Base-by-base conservation (phyloP, 2,888 invertebrate species). In the Trichogramma evanescens region DNA sequence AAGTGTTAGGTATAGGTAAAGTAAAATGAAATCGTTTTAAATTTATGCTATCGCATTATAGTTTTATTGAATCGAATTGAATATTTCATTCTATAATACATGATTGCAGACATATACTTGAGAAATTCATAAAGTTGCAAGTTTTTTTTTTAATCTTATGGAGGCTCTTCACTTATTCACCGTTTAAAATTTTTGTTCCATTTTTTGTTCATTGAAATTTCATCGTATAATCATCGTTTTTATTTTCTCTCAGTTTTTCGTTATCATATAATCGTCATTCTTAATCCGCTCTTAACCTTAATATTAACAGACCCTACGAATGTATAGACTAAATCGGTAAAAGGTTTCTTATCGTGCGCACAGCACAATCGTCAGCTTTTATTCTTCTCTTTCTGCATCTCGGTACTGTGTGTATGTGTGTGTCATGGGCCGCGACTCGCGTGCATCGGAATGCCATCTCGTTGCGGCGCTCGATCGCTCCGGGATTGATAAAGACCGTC, bases 91-190 rank as follows among this genome's bases (percentile, higher is more conserved):
- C 71, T 74, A 74, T 74, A 69, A 72, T 73, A 74, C 73, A 74
- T 71, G 72, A 75, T 74, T 72, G 74, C 70, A 71, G 73, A 74
- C 74, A 75, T 75, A 74, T 73, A 72, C 67, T 26, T 72, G 72
- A 73, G 71, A 73, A 73, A 72, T 71, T 70, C 64, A 66, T 73
- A 69, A 72, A 74, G 66, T 70, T 72, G 74, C 67, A 70, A 73
- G 70, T 71, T 72, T 73, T 69, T 66, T 68, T 71, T 69, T 72
- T n/a, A n/a, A 73, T 70, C 71, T 66, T 70, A 73, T 70, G 68
- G 71, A 10, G 70, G 71, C 72, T 72, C 69, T 69, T 70, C 71
- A 26, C 26, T 26, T 26, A 26, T 26, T 26, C 26, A 26, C 26
- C 26, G 26, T 26, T 26, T 26, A 26, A 26, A 26, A 26, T 26